Base-by-base conservation (phyloP, 2,888 invertebrate genomes). In the Euclidia mi region DNA sequence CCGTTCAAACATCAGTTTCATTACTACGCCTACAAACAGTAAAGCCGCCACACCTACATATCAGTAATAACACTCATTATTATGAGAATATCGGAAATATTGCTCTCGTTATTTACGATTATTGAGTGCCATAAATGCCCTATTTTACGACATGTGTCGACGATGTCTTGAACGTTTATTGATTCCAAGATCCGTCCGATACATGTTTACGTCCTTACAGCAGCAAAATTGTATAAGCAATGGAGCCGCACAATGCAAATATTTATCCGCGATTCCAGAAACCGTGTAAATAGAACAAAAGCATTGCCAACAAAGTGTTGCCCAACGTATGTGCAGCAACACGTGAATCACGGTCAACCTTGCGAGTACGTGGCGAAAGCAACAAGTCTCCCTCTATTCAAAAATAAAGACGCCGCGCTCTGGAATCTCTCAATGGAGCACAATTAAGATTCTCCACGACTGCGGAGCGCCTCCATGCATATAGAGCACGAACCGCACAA, bases 371-470 rank as follows among this genome's bases (percentile, higher is more conserved):
- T 71, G 69, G 51, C 52, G 56, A 58, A 69, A 81, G 89, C 90
- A 91, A 91, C 90, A 92, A 88, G 90, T 92, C 76, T 69, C 64
- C 60, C 52, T 66, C 76, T 79, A 81, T 88, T 85, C 85, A 85
- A 87, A 90, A 90, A 90, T 90, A 90, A 90, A 90, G 88, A 86
- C 83, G 81, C 80, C 60, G 74, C 65, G 78, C 78, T 67, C 80
- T 81, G 82, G 82, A 85, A 88, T 88, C 83, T 88, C 89, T 92
- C 89, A 92, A 91, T 91, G 91, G 88, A 84, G 78, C 76, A 90
- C 91, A 92, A 93, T 94, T 93, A 94, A 92, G 84, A 93, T 92
- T 94, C 92, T 84, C 73, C 71, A 75, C 87, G 85, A 79, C 82
- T 82, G 78, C 65, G 59, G 75, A 80, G 84, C 78, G 84, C 81